Evolutionary conservation across 2,888 invertebrate genomes (phyloP).

Genomic region (Cynaeus angustus): DNA sequence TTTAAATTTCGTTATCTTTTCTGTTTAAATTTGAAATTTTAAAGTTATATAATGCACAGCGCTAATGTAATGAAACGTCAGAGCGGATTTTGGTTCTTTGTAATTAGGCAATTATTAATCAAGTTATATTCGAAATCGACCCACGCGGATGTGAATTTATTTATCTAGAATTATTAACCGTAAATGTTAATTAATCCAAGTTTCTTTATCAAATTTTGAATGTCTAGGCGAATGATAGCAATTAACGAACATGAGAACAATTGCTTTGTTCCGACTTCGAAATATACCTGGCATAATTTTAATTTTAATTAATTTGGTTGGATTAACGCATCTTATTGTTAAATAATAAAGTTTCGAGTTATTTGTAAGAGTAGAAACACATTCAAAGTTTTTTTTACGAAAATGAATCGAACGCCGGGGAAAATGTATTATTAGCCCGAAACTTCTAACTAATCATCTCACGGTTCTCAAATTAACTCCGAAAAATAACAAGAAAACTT

Average conservation of each 20-base stretch:
- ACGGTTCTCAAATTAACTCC: conserved; percentile 1
- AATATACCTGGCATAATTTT: neutral
- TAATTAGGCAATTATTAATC: neutral
- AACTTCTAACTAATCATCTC: conserved; percentile 11
- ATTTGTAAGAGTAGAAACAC: neutral
- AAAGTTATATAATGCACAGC: neutral
- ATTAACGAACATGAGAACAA: conserved; percentile 1
- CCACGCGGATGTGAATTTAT: neutral
- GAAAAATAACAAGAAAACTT: conserved; percentile 10
- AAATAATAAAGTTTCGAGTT: neutral
- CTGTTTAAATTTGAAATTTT: neutral
- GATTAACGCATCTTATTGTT: conserved; percentile 1
- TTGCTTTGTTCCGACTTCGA: neutral
- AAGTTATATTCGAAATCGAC: neutral
- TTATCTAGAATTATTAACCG: conserved; percentile 1
- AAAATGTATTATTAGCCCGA: neutral
- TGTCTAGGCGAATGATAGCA: conserved; percentile 1
- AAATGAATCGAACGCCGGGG: conserved; percentile 6
- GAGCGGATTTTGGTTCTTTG: neutral
- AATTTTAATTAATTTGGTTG: conserved; percentile 3
- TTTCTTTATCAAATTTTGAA: conserved; percentile 1
- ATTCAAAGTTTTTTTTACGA: neutral
- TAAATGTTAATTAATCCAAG: conserved; percentile 5
- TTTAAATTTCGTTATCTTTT: neutral
- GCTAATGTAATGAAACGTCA: conserved; percentile 3